Evolutionary conservation across 2,888 invertebrate species (phyloP), one percentile per base, ranked within the genome.

Genomic region (Parthenolecanium corni): DNA sequence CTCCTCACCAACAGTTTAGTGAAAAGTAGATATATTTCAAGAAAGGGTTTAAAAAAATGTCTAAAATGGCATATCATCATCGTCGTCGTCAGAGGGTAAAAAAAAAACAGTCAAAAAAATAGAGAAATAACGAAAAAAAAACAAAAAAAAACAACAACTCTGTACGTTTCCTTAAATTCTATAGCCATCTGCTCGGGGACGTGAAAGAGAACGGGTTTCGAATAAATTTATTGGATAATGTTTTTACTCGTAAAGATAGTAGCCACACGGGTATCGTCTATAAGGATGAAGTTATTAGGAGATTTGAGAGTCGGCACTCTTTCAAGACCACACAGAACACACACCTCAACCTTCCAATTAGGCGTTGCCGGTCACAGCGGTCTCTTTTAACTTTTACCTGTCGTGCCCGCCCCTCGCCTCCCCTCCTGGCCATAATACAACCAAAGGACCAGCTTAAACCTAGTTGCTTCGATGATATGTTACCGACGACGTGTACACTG

Each of bases 331-430:
- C 61, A 61, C 61, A 66, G 66, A 66, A 65, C 65, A 66, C 66
- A 66, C 66, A 66, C 66, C 66, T 66, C 65, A 65, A 65, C 65
- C 66, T 66, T 65, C 66, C 66, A 66, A 66, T 66, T 66, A 66
- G 66, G 65, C 64, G 66, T 65, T 66, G 66, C 66, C 66, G 66
- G 66, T 64, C 66, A 49, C 62, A 64, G 64, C 63, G 64, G 64
- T 64, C 62, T 62, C 66, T 66, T 66, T 64, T 52, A 61, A 61
- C 49, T 61, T 47, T 61, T 61, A 61, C 61, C 61, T 61, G 61
- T 61, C 61, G 61, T 61, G 36, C 61, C 61, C 61, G 61, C 61
- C 61, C 40, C 31, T 38, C 61, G 38, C 61, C 61, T 61, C 51
- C 49, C 49, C 61, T 31, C 4, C 5, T 4, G 31, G 38, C 49